These are phyloP conservation scores for Noctua pronuba DNA, from an alignment of 2,888 invertebrate species.

Conservation along the genomic window DNA sequence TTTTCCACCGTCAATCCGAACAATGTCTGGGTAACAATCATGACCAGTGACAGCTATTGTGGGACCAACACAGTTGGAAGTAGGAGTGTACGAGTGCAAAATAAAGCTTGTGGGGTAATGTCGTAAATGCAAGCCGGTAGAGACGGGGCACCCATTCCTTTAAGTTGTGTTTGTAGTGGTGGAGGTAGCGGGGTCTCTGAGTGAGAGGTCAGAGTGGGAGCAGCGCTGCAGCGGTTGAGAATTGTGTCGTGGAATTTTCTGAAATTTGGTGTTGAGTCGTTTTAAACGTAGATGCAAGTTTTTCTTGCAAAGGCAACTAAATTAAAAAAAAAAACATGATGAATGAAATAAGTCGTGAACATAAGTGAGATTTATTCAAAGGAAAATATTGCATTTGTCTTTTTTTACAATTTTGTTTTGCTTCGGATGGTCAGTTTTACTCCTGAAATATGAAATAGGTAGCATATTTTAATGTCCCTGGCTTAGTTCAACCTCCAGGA, in stretches of 20 bases:
- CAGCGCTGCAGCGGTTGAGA: conserved; percentile 1
- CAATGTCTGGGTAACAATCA: conserved; percentile 68
- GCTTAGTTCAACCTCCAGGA: not conserved
- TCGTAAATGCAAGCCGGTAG: conserved; percentile 71
- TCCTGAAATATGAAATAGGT: not conserved
- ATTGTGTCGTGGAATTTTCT: not conserved
- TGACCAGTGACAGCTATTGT: conserved; percentile 71
- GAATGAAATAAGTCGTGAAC: not conserved
- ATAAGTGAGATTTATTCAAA: not conserved
- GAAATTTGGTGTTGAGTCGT: not conserved
- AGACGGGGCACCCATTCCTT: conserved; percentile 65
- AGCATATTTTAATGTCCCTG: not conserved
- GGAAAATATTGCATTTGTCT: not conserved
- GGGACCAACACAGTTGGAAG: conserved; percentile 56
- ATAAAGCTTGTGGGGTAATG: conserved; percentile 74
- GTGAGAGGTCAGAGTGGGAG: not conserved
- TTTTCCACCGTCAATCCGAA: conserved; percentile 55
- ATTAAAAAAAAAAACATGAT: not conserved
- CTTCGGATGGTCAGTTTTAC: not conserved
- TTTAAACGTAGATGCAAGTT: not conserved
- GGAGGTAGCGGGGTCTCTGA: conserved; percentile 32
- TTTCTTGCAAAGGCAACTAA: not conserved
- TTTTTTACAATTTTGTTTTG: not conserved
- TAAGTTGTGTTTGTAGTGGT: conserved; percentile 46
- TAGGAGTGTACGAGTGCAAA: conserved; percentile 71